Evolutionary conservation across 2,888 invertebrate genomes (phyloP).

Genomic region (Eulithis testata): DNA sequence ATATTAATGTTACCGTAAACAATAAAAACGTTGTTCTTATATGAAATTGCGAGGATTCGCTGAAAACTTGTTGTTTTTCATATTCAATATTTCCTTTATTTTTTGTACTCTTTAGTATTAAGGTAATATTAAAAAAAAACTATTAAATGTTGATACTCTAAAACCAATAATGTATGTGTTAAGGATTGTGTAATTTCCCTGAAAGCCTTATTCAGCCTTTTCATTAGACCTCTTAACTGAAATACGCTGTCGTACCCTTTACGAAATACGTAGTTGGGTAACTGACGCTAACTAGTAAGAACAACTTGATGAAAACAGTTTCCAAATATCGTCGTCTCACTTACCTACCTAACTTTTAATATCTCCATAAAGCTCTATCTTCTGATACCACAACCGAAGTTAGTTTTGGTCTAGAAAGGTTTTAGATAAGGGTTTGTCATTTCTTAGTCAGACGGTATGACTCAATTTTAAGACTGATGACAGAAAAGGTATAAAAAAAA

Average conservation of each 20-base stretch:
- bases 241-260: slow-evolving; percentile 43
- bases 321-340: slow-evolving; percentile 60
- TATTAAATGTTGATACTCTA: slow-evolving; percentile 85
- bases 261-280: slow-evolving; percentile 52
- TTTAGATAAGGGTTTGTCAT: slow-evolving; percentile 78
- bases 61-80: slow-evolving; percentile 82
- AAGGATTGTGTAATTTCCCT: slow-evolving; percentile 82
- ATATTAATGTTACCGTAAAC: slow-evolving; percentile 78
- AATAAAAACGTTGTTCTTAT: slow-evolving; percentile 83
- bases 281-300: slow-evolving; percentile 44
- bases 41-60: slow-evolving; percentile 80
- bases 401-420: slow-evolving; percentile 78
- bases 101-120: slow-evolving; percentile 85
- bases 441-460: slow-evolving; percentile 83
- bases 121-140: slow-evolving; percentile 79
- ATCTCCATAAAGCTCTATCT: slow-evolving; percentile 59
- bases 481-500: slow-evolving; percentile 67
- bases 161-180: slow-evolving; percentile 80
- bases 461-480: slow-evolving; percentile 86
- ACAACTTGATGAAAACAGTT: slow-evolving; percentile 43
- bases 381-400: slow-evolving; percentile 57
- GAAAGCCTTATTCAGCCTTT: slow-evolving; percentile 83
- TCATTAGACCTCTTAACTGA: slow-evolving; percentile 68
- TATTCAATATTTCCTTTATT: slow-evolving; percentile 85
- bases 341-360: slow-evolving; percentile 51